Conservation (phyloP, 2,113 vertebrate species). For the Phalacrocorax carbo region DNA sequence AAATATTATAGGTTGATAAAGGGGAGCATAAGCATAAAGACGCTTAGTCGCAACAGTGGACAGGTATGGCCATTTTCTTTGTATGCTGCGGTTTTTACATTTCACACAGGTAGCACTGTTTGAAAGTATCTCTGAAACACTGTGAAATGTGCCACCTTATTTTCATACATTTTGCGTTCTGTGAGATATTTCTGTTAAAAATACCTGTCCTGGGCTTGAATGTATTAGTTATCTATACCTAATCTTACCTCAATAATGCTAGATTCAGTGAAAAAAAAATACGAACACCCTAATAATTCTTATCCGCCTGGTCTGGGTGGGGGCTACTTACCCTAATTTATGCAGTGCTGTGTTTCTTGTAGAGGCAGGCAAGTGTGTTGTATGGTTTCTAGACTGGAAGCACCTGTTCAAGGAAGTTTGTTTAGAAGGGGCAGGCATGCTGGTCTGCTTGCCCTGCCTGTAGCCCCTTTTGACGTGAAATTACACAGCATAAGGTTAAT, state of each 20-base stretch:
- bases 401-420: constrained; percentile 30
- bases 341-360: background rate
- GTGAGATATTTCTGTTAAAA: background rate
- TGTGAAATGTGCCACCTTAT: background rate
- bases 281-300: background rate
- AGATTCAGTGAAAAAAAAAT: background rate
- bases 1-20: background rate
- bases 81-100: background rate
- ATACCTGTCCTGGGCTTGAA: background rate
- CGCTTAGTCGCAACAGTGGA: background rate
- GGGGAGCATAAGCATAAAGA: background rate
- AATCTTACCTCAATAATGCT: background rate
- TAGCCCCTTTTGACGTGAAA: constrained; percentile 66
- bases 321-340: background rate
- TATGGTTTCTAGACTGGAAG: constrained; percentile 27
- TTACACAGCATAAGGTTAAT: constrained; percentile 73
- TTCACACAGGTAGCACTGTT: background rate
- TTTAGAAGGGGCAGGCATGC: constrained; percentile 7
- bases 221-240: background rate
- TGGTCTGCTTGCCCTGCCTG: background rate
- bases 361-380: background rate
- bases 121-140: background rate
- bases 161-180: background rate
- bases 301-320: background rate
- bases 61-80: background rate